Evolutionary conservation across 2,113 vertebrate genomes (phyloP), one percentile per base, ranked within the genome.

Genomic region (Trachemys scripta): DNA sequence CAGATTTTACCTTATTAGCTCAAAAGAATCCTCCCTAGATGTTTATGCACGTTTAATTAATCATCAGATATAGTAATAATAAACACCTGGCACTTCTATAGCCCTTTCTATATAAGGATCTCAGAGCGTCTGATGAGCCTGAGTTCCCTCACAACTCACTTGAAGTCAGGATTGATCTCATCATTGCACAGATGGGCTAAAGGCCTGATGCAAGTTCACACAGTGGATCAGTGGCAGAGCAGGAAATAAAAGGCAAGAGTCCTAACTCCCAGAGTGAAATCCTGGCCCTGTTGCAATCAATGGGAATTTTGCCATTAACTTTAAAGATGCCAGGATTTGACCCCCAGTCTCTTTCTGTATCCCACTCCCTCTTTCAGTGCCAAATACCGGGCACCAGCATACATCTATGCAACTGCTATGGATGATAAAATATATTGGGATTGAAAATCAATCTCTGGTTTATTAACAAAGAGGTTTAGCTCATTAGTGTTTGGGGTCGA

Each of bases 401-500:
- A 88, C 89, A 94, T 84, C 84, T 85, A 95, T 10, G 82, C 86
- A 93, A 76, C 80, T 59, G 76, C 80, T 95, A 89, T 47, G 92
- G 88, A 93, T 88, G 76, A 87, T 93, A 95, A 95, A 95, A 92
- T 83, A 92, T 51, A 65, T 51, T 89, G n/a, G 14, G 87, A 96
- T 90, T 95, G 94, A 96, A 96, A 97, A 89, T 89, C 91, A 91
- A 69, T 82, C 91, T 35, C 56, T 57, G 56, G 56, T 20, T 97
- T 95, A 96, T 94, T 97, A 96, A 85, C 95, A 92, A 92, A 17
- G 65, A 82, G 85, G 82, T 90, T 94, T 57, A 91, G 94, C 84
- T 97, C 94, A 94, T 95, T 93, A 94, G 69, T 90, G 59, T 84
- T 96, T 93, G 10, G 56, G 56, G 25, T 12, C 8, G 10, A 57